A percentile compares a stretch with the other conserved stretches of the same genome.
These are phyloP conservation scores for Pachyramphus minor DNA, from an alignment of 2,113 vertebrate genomes.

Conservation along the genomic window DNA sequence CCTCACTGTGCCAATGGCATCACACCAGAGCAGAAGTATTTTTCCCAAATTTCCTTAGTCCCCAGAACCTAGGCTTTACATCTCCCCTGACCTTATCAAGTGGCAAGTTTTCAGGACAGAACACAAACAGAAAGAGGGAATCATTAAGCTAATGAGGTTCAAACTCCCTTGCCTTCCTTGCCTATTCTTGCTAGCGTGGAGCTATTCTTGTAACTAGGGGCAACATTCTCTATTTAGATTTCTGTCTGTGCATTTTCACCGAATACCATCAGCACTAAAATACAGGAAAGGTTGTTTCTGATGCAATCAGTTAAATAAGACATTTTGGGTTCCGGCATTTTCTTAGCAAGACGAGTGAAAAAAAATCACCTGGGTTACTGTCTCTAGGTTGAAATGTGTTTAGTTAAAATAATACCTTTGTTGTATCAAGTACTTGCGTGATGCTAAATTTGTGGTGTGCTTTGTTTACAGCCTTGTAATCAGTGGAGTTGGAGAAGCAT, in stretches of 20 bases:
- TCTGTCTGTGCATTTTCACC: background rate
- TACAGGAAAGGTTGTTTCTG: background rate
- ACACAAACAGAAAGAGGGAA: background rate
- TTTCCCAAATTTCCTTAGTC: background rate
- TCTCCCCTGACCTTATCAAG: background rate
- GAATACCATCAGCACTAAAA: background rate
- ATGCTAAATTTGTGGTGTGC: conserved; percentile 6
- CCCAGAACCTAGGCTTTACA: background rate
- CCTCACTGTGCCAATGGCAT: background rate
- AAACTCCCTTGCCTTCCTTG: background rate
- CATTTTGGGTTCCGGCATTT: background rate
- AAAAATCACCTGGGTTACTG: background rate
- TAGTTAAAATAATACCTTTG: background rate
- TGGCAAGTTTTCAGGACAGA: background rate
- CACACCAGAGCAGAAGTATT: background rate
- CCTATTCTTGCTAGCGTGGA: background rate
- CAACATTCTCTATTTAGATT: background rate
- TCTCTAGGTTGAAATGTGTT: background rate
- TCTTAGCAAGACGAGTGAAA: background rate
- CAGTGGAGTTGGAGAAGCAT: conserved; percentile 80
- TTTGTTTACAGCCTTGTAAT: conserved; percentile 81
- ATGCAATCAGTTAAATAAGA: background rate
- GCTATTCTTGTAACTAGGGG: background rate
- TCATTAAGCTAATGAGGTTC: background rate
- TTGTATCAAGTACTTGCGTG: background rate